A percentile compares a stretch with the other conserved stretches of the same genome.
Evolutionary conservation across 2,113 vertebrate genomes (phyloP).

Genomic region (Pteropus alecto): DNA sequence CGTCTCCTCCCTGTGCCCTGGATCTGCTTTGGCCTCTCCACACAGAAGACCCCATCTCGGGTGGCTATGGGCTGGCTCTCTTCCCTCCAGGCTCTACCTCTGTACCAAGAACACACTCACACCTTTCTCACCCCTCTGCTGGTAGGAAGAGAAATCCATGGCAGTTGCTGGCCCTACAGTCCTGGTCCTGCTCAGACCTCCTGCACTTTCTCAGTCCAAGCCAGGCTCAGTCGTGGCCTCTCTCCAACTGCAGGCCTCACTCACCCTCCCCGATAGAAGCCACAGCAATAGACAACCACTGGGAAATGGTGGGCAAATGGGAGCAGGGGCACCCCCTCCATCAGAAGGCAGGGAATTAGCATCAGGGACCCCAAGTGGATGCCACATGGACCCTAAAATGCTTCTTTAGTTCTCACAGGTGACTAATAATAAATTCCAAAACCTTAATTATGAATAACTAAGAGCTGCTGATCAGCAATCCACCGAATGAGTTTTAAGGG

Average conservation of each 20-base stretch:
- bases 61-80: not conserved
- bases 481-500: not conserved
- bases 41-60: not conserved
- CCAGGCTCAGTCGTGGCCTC: not conserved
- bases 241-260: not conserved
- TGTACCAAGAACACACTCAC: not conserved
- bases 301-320: not conserved
- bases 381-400: not conserved
- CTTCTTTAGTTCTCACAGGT: not conserved
- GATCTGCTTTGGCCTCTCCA: not conserved
- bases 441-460: not conserved
- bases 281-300: not conserved
- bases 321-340: not conserved
- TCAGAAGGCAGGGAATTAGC: not conserved
- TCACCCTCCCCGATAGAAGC: fast-evolving
- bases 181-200: not conserved
- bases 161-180: not conserved
- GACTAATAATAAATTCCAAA: not conserved
- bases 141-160: not conserved
- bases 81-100: not conserved
- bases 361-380: not conserved
- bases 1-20: not conserved
- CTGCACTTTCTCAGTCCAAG: not conserved
- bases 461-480: not conserved
- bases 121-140: not conserved